Evolutionary conservation across 2,797 vertebrate species (phyloP).

Genomic region (Cynodonichthys magdalenae): DNA sequence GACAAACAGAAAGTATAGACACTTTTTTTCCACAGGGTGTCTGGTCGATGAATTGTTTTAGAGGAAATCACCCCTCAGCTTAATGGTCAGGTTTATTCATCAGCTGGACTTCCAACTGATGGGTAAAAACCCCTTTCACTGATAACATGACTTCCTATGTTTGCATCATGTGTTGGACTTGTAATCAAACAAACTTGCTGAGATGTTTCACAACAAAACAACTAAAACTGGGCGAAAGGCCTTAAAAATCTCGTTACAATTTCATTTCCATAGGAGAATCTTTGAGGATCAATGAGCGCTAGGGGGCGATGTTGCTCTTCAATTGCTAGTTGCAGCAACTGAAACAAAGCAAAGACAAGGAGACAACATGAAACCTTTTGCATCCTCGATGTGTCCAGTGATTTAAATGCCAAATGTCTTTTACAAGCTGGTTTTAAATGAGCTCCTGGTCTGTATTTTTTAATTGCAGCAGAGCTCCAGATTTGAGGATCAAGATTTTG

Average conservation of each 20-base stretch:
- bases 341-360: conserved; percentile 16
- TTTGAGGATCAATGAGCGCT: conserved; percentile 48
- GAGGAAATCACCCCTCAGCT: conserved; percentile 76
- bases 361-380: conserved; percentile 17
- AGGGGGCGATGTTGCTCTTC: conserved; percentile 81
- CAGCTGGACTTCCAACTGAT: conserved; percentile 69
- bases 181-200: not conserved
- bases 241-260: not conserved
- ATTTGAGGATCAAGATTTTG: not conserved
- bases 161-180: not conserved
- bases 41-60: conserved; percentile 88
- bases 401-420: conserved; percentile 3
- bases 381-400: not conserved
- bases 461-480: not conserved
- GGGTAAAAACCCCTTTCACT: conserved; percentile 68
- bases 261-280: not conserved
- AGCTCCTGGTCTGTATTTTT: not conserved
- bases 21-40: conserved; percentile 85
- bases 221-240: not conserved
- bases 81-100: conserved; percentile 80
- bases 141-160: conserved; percentile 1
- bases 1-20: conserved; percentile 86
- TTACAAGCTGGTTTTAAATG: not conserved
- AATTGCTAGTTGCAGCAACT: conserved; percentile 11
- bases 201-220: not conserved